These are phyloP conservation scores for Illadopsis cleaveri DNA, from an alignment of 2,113 vertebrate species.

Conservation along the genomic window DNA sequence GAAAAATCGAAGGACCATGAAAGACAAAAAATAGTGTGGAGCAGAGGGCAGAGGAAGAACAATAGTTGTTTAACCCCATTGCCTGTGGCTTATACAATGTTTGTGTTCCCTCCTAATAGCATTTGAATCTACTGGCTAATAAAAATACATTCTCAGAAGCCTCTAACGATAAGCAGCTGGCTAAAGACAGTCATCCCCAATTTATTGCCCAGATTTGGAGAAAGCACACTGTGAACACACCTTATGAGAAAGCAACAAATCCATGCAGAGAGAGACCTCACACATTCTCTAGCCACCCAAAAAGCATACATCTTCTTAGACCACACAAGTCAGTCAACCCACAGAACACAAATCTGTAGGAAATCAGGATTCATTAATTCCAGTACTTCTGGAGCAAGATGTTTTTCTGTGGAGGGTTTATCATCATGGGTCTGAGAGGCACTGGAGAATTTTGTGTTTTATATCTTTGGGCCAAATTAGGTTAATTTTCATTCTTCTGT, in stretches of 20 bases:
- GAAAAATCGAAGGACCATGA: not conserved
- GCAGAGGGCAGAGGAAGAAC: not conserved
- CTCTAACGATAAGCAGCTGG: not conserved
- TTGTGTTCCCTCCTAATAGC: not conserved
- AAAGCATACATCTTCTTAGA: not conserved
- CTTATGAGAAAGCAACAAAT: conserved; percentile 1
- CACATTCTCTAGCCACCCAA: not conserved
- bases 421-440: not conserved
- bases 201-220: not conserved
- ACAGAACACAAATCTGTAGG: conserved; percentile 1
- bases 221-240: not conserved
- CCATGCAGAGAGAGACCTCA: not conserved
- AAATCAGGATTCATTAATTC: conserved; percentile 30
- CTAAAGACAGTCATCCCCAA: not conserved
- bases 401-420: not conserved
- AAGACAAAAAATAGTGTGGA: not conserved
- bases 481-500: not conserved
- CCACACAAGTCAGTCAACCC: conserved; percentile 21
- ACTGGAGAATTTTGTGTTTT: not conserved
- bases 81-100: not conserved
- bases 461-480: not conserved
- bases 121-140: not conserved
- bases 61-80: not conserved
- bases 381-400: not conserved
- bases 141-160: not conserved